Conservation (phyloP, 2,888 invertebrate genomes). For the Phoronis australis region DNA sequence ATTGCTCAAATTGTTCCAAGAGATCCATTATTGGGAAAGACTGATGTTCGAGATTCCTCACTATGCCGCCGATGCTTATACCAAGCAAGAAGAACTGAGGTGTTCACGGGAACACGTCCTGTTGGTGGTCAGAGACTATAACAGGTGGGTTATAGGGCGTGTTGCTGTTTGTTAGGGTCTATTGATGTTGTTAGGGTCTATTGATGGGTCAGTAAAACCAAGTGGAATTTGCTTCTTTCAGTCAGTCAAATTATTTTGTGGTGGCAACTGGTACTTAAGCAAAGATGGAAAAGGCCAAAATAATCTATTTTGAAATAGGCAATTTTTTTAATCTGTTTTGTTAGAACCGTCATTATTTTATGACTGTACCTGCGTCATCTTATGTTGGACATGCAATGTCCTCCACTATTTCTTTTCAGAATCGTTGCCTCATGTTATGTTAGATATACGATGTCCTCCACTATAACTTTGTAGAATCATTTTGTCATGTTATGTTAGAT, state of each 20-base stretch:
- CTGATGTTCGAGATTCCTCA: constrained; percentile 67
- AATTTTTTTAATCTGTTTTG: too few species aligned
- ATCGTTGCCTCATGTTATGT: too few species aligned
- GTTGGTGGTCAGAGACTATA: constrained; percentile 52
- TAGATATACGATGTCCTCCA: too few species aligned
- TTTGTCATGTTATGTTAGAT: too few species aligned
- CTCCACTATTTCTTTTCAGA: too few species aligned
- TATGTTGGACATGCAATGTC: too few species aligned
- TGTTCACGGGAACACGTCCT: constrained; percentile 49
- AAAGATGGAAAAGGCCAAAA: background rate
- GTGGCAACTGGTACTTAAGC: background rate
- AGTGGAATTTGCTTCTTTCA: background rate
- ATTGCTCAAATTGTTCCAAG: constrained; percentile 66
- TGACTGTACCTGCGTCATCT: too few species aligned
- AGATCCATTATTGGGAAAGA: constrained; percentile 70
- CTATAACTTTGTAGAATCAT: too few species aligned
- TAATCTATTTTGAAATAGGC: too few species aligned
- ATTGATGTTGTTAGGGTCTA: background rate
- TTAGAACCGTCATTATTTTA: too few species aligned
- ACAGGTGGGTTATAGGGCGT: constrained; percentile 48
- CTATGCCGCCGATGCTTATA: constrained; percentile 63
- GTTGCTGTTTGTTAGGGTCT: too few species aligned
- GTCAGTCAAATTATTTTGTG: background rate
- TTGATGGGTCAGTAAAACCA: background rate
- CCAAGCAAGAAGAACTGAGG: constrained; percentile 46